Percentiles rank a stretch among this genome's conserved stretches.
Conservation (phyloP, 2,888 invertebrate genomes). For the Eupithecia dodoneata region DNA sequence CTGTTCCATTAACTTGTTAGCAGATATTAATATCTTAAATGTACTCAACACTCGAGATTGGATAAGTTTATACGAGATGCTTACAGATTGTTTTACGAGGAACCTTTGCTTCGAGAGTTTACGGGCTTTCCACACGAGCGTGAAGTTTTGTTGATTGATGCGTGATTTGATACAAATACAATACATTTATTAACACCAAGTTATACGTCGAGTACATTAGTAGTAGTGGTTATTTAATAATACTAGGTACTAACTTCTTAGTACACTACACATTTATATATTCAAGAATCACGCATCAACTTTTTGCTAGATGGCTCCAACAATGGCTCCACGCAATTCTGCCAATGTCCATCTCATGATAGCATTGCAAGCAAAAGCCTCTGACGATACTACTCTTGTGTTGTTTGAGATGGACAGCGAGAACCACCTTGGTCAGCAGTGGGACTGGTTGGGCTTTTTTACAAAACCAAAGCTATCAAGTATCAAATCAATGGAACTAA, state of each 20-base stretch:
- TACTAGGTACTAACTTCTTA: too few species aligned
- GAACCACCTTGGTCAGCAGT: background rate
- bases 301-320: too few species aligned
- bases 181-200: too few species aligned
- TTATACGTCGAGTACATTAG: too few species aligned
- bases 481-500: background rate
- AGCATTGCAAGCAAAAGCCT: too few species aligned
- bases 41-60: constrained; percentile 42
- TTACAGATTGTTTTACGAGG: constrained; percentile 44
- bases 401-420: background rate
- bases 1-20: constrained; percentile 42
- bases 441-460: background rate
- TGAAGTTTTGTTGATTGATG: constrained; percentile 7
- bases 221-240: too few species aligned
- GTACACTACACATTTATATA: too few species aligned
- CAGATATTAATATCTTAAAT: constrained; percentile 39
- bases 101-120: constrained; percentile 23
- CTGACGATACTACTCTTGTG: background rate
- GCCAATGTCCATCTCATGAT: too few species aligned
- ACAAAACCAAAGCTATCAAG: background rate
- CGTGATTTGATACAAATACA: background rate
- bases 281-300: too few species aligned
- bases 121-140: background rate
- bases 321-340: too few species aligned
- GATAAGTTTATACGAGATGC: constrained; percentile 46